These are phyloP conservation scores for Plusia festucae DNA, from an alignment of 2,888 invertebrate genomes.

Conservation along the genomic window DNA sequence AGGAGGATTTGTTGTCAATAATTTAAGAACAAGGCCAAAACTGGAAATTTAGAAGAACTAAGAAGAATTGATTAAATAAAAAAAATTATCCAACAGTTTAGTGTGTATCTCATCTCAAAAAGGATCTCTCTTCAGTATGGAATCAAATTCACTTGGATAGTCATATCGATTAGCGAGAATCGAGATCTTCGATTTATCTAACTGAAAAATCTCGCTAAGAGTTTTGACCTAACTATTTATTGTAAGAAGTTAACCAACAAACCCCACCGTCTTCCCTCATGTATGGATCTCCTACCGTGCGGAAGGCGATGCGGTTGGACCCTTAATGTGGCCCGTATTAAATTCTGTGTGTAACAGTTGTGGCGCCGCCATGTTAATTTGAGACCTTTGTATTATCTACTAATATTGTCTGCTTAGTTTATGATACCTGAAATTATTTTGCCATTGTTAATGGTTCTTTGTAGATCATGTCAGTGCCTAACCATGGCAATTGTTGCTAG, in stretches of 20 bases:
- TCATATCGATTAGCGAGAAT: too few species aligned
- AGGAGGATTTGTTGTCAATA: not conserved
- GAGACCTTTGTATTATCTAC: slow-evolving; percentile 54
- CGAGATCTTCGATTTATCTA: too few species aligned
- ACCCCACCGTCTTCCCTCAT: slow-evolving; percentile 19
- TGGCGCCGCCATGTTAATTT: slow-evolving; percentile 57
- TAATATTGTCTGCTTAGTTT: slow-evolving; percentile 53
- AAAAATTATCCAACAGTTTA: too few species aligned
- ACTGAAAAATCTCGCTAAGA: too few species aligned
- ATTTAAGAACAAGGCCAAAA: too few species aligned
- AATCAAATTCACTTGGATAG: too few species aligned
- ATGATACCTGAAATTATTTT: slow-evolving; percentile 24
- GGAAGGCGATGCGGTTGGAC: slow-evolving; percentile 55
- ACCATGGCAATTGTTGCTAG: not conserved
- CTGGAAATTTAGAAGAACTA: too few species aligned
- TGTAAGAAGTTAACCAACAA: not conserved
- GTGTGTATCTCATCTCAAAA: too few species aligned
- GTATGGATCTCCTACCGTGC: slow-evolving; percentile 48
- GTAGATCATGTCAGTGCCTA: not conserved
- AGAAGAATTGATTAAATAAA: too few species aligned
- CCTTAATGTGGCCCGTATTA: slow-evolving; percentile 60
- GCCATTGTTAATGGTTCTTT: not conserved
- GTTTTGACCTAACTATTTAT: too few species aligned
- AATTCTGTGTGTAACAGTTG: slow-evolving; percentile 62
- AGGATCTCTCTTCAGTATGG: too few species aligned